Base-by-base conservation (phyloP, 2,797 vertebrate species). In the Paratrypauchen microcephalus region DNA sequence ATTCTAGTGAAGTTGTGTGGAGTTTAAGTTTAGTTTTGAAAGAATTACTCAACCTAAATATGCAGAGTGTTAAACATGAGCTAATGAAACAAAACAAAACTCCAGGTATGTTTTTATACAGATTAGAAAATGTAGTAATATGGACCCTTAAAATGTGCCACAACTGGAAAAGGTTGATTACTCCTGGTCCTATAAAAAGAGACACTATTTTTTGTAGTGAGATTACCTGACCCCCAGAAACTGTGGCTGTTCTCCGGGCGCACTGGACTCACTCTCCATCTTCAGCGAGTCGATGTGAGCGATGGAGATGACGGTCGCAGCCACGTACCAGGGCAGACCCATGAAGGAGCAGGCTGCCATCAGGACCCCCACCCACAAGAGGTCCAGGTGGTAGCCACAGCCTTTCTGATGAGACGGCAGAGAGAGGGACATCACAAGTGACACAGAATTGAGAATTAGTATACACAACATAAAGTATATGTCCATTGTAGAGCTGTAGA, bases 261-360 rank as follows among this genome's bases (percentile, higher is more conserved):
- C 97, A 0, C 95, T 98, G 74, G 96, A 97, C 89, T 96, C 97
- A 0, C 96, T 98, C 92, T 99, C 97, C 97, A 99, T 99, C 89
- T 95, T 99, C 74, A 99, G 89, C 47, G 97, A 98, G 88, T 99
- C 96, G 0, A 98, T 97, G 94, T 99, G 97, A 69, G 97, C 97
- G 3, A 99, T 98, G 86, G 97, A 99, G 89, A 99, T 98, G 86
- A 99, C 97, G 0, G 97, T 99, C 84, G 97, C 97, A 0, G 97
- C 97, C n/a, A 99, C 97, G 0, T 99, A 99, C 97, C 97, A 99
- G 50, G 97, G 97, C 8, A 99, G 90, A 19, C 97, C 97, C 94
- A 95, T 88, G 88, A 99, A 96, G 68, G 97, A 99, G 89, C 97
- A 99, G 67, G 78, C 62, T 0, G 93, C 97, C 96, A 99, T 93